Percentiles rank a stretch among this genome's conserved stretches.
phyloP scores from a whole-genome alignment of 2,113 vertebrate genomes.

The Columba janthina region DNA sequence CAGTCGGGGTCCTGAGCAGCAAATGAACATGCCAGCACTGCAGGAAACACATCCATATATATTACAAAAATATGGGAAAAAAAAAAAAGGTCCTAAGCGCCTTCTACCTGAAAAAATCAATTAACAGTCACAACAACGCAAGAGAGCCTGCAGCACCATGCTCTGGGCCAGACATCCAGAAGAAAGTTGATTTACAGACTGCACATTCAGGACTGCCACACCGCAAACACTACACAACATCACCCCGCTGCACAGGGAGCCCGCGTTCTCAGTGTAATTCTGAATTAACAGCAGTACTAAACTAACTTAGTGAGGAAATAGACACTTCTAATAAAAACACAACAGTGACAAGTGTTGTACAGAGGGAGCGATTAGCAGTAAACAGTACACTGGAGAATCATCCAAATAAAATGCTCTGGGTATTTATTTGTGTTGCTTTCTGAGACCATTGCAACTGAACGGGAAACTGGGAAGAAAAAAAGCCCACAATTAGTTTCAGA shows the following conservation, averaged over 20 bases:
- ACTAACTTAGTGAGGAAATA: not conserved
- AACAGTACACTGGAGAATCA: conserved; percentile 28
- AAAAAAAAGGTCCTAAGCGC: rapidly evolving
- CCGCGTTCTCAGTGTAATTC: not conserved
- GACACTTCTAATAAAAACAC: not conserved
- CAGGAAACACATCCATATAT: rapidly evolving
- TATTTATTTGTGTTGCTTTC: not conserved
- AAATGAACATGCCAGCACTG: rapidly evolving
- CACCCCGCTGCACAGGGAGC: not conserved
- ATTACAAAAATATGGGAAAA: not conserved
- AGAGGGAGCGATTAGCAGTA: not conserved
- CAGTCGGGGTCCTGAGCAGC: rapidly evolving
- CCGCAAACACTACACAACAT: not conserved
- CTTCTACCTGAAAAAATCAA: not conserved
- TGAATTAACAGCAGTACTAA: not conserved
- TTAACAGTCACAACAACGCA: not conserved
- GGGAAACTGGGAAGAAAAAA: conserved; percentile 20
- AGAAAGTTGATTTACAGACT: not conserved
- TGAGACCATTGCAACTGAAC: not conserved
- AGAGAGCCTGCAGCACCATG: not conserved
- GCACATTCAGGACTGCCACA: not conserved
- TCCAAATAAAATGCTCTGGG: not conserved
- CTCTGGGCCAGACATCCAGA: not conserved
- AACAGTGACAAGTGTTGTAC: not conserved
- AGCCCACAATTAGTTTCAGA: conserved; percentile 39